phyloP scores from a whole-genome alignment of 2,888 invertebrate genomes.

The Ryuthela nishihirai region DNA sequence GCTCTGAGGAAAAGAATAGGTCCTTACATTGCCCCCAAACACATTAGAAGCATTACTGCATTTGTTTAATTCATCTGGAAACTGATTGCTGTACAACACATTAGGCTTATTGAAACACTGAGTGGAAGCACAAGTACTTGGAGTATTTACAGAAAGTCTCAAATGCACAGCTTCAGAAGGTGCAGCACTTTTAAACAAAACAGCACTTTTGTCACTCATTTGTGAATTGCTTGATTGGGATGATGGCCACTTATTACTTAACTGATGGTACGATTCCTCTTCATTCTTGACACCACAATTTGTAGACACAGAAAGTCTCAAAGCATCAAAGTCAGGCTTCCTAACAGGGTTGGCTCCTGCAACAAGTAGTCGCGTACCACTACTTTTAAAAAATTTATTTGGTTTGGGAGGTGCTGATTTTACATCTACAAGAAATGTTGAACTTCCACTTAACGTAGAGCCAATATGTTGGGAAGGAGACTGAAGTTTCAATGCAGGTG shows the following conservation, averaged over 20 bases:
- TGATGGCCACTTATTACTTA: too few relatives aligned
- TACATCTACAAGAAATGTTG: background rate
- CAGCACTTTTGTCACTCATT: too few relatives aligned
- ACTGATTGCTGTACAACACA: constrained; percentile 17
- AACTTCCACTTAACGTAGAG: background rate
- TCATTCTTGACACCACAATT: background rate
- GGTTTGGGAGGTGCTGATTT: constrained; percentile 28
- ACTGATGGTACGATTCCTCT: constrained; percentile 3
- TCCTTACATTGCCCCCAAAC: too few relatives aligned
- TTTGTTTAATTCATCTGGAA: too few relatives aligned
- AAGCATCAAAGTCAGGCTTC: constrained; percentile 30
- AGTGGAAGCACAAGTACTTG: constrained; percentile 23
- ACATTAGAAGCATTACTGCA: too few relatives aligned
- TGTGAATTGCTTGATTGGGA: too few relatives aligned
- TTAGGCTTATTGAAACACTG: constrained; percentile 13
- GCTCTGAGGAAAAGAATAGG: too few relatives aligned
- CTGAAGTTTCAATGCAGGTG: constrained; percentile 1
- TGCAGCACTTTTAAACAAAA: too few relatives aligned
- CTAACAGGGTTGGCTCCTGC: constrained; percentile 10
- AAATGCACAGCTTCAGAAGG: constrained; percentile 20
- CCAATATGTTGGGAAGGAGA: constrained; percentile 1
- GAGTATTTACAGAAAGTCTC: constrained; percentile 5
- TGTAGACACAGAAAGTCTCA: constrained; percentile 14
- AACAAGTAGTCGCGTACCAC: constrained; percentile 5
- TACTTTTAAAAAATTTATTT: constrained; percentile 43